These are phyloP conservation scores for Knipowitschia caucasica DNA, from an alignment of 2,797 vertebrate genomes.

Conservation along the genomic window DNA sequence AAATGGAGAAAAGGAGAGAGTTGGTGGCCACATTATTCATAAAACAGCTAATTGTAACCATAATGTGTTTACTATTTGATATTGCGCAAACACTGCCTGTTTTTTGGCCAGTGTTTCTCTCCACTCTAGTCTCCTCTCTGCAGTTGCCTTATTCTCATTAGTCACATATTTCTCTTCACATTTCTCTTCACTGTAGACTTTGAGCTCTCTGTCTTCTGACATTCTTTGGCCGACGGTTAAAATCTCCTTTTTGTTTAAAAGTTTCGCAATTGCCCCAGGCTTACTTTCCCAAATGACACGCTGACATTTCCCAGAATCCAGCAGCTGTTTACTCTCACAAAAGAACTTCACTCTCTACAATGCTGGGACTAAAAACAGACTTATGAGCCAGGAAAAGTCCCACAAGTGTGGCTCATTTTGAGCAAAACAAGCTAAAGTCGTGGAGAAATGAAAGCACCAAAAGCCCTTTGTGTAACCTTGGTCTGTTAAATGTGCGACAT, in stretches of 20 bases:
- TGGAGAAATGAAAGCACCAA: too few relatives aligned
- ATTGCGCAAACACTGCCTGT: too few relatives aligned
- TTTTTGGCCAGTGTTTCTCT: not conserved
- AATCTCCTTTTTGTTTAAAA: constrained; percentile 1
- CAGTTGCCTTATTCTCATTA: not conserved
- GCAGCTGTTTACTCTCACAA: not conserved
- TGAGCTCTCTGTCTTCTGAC: not conserved
- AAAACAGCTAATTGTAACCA: too few relatives aligned
- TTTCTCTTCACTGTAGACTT: not conserved
- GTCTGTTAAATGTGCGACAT: too few relatives aligned
- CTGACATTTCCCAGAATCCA: not conserved
- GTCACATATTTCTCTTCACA: not conserved
- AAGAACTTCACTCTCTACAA: not conserved
- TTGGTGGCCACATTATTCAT: too few relatives aligned
- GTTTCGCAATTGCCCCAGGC: not conserved
- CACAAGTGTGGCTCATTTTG: too few relatives aligned
- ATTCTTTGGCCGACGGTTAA: constrained; percentile 1
- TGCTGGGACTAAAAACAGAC: not conserved
- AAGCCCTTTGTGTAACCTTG: too few relatives aligned
- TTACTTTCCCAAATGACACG: not conserved
- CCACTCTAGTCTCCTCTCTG: not conserved
- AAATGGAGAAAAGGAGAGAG: too few relatives aligned
- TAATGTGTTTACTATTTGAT: too few relatives aligned
- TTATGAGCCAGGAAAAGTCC: too few relatives aligned
- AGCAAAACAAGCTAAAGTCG: too few relatives aligned